Percentiles rank a stretch among this genome's conserved stretches.
These are phyloP conservation scores for Cacoxenus indagator DNA, from an alignment of 2,888 invertebrate species.

Conservation along the genomic window DNA sequence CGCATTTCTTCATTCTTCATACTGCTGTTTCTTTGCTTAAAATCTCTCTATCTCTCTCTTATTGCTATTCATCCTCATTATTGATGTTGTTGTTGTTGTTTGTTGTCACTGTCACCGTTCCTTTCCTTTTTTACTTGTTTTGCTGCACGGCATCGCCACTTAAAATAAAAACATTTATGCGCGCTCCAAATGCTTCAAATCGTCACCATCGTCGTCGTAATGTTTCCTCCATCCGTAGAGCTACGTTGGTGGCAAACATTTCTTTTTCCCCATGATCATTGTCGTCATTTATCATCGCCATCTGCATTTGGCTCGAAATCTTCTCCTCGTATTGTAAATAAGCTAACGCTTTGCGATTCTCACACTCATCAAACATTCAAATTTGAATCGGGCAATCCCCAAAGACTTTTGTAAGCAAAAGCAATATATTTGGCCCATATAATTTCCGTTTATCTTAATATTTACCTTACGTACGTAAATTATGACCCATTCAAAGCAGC, in stretches of 20 bases:
- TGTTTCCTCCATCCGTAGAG: not conserved
- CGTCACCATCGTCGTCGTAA: not conserved
- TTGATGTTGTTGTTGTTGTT: conserved; percentile 20
- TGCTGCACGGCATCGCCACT: conserved; percentile 27
- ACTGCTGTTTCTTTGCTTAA: not conserved
- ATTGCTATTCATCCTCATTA: not conserved
- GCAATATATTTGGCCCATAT: no score
- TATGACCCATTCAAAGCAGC: no score
- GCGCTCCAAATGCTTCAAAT: conserved; percentile 39
- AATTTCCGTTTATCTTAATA: no score
- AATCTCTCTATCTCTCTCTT: not conserved
- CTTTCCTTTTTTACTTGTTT: not conserved
- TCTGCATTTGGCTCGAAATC: conserved; percentile 18
- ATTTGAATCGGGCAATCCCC: conserved; percentile 33
- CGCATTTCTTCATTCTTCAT: not conserved
- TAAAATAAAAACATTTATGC: conserved; percentile 60
- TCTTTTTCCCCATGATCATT: not conserved
- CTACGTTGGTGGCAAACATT: conserved; percentile 42
- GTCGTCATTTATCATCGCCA: not conserved
- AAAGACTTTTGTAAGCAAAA: no score
- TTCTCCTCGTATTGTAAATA: conserved; percentile 21
- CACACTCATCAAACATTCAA: conserved; percentile 28
- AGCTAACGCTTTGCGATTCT: conserved; percentile 11
- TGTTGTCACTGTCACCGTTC: not conserved
- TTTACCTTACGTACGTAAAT: no score